Evolutionary conservation across 2,888 invertebrate species (phyloP), one percentile per base, ranked within the genome.

Genomic region (Imbricaverruca yamaguchii): DNA sequence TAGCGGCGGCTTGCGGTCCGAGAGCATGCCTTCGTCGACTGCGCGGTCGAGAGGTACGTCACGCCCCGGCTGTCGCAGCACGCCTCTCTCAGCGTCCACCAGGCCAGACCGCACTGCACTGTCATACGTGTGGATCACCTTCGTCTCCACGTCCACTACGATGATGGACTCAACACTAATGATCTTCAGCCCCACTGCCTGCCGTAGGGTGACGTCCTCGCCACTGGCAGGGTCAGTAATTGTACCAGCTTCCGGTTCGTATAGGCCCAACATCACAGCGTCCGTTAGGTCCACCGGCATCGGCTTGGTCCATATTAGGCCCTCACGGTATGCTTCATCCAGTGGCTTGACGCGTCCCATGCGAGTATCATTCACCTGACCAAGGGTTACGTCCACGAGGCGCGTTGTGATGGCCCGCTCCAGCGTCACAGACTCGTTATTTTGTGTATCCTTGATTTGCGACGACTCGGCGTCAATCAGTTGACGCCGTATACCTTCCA

Each of bases 391-490:
- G 23, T 93, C 94, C 83, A 91, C 89, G 56, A 85, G 78, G 59
- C 84, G 83, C 56, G 79, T 81, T 23, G 83, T 81, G 10, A 85
- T 53, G 11, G 85, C 85, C 85, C 92, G 91, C 23, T 85, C 84
- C 86, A 94, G 90, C 82, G 93, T 90, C 84, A 94, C 88, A 84
- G 91, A 87, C 85, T 90, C 90, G 83, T 92, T 83, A 18, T 81
- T 82, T 87, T 93, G 83, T 18, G 84, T 83, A 80, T 86, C 85
- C 80, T 84, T 84, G 25, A 85, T 82, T 53, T 84, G 91, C 10
- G 93, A 93, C 84, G 94, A 93, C 83, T 92, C 92, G 1, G 93
- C 92, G 87, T 95, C 94, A 57, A 96, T 90, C 83, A 95, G 91
- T 84, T 93, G 92, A 85, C 93, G 90, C 84, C 92, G 91, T 80